Evolutionary conservation across 2,888 invertebrate genomes (phyloP), one percentile per base, ranked within the genome.

Genomic region (Sinodicranocentrus sp.): DNA sequence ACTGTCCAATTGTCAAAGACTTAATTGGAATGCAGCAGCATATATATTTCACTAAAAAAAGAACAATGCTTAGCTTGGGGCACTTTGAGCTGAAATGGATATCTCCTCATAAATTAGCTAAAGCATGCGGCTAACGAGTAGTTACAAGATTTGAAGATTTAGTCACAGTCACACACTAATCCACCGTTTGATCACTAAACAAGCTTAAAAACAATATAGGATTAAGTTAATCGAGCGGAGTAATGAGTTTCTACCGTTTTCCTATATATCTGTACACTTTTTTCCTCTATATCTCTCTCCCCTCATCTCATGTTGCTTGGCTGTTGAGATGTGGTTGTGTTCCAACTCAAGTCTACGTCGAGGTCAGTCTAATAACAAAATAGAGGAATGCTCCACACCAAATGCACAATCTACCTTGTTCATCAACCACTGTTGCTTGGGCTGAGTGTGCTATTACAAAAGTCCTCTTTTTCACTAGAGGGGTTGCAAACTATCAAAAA

Each of bases 341-440:
- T n/a, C n/a, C 39, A 6, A 57, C 33, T n/a, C 28, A 71, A 61
- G 59, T n/a, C 23, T 23, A 28, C 61, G 61, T 63, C 48, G 75
- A 75, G 75, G 75, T 75, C 75, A 75, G 48, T 43, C n/a, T 52
- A 39, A 75, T 33, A 54, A 48, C 8, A 23, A 48, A 2, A 48
- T 17, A 48, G n/a, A 33, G 25, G 21, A 21, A 10, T 48, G n/a
- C n/a, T n/a, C 48, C 48, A 48, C 48, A 48, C 13, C 39, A 5
- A 39, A 48, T 33, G 5, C 33, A 10, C 33, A 33, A 33, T 33
- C 33, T 33, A 6, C 3, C 10, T 6, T 67, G 65, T 23, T 25
- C 26, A 59, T 25, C 25, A 10, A 3, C 6, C 52, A 17, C 19
- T 8, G 23, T 23, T 57, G 19, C 26, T 33, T 0, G 21, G 15